Base-by-base conservation (phyloP, 2,113 vertebrate species). In the Neoarius graeffei region DNA sequence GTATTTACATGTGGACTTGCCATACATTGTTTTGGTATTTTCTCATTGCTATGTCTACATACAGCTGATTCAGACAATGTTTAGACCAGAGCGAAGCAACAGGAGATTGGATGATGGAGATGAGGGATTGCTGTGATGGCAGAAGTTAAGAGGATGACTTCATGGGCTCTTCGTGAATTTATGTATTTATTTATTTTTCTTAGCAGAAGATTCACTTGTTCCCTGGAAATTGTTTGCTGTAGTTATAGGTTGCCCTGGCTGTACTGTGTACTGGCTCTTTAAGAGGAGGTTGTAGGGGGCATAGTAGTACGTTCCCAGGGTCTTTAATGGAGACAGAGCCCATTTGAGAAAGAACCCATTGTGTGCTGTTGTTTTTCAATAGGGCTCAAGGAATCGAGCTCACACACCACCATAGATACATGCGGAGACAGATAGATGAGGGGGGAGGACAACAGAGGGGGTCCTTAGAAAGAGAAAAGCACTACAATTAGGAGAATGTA, bases 281-380 rank as follows among this genome's bases (percentile, higher is more conserved):
- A 95, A 95, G 92, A 92, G 90, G 23, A 79, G 88, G 57, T 62
- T 76, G 80, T 90, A 87, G 81, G 88, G 93, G 91, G 90, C 90
- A 89, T 90, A 90, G 92, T 89, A 92, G 92, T 93, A 92, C 93
- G 92, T 96, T 96, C 95, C 94, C 95, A 96, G 94, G 94, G 87
- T 94, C 92, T 95, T 93, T 94, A 94, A 94, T 94, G 92, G 93
- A 95, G 92, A 94, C 90, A 88, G 90, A 94, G 89, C 90, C 90
- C 85, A 90, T 87, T 86, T 93, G 94, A 95, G 94, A 96, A 95
- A 95, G 95, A 93, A 90, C 91, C 94, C 94, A 93, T 95, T 95
- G 95, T 95, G 90, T 93, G 74, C 85, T 74, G 27, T 50, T 42
- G 82, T 92, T 91, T 95, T 95, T 95, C 95, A 95, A 93, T 91